Evolutionary conservation across 2,888 invertebrate genomes (phyloP), one percentile per base, ranked within the genome.

Genomic region (Eupithecia dodoneata): DNA sequence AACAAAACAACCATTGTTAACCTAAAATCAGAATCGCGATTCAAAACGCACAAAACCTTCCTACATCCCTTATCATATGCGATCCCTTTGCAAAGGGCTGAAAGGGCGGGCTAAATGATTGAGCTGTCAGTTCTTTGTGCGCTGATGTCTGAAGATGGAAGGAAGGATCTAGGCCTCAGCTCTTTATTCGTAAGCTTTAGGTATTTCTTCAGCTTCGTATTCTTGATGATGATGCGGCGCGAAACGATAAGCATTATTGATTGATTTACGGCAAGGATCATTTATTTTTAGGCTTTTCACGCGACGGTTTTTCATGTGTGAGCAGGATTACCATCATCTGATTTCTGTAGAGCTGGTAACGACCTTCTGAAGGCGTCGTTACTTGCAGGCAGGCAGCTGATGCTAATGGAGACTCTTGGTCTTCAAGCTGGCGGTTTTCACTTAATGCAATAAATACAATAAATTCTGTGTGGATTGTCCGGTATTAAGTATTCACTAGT

Each of bases 1-100:
- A 63, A 63, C 63, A 63, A 63, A 63, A 63, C 63, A 63, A 30
- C 10, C 63, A 63, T 63, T 63, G 63, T 63, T 12, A 63, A 63
- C 18, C 30, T 30, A 4, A 30, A 63, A 63, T 63, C 63, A 30
- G 30, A 63, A 63, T 12, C 63, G 30, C 30, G 63, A 63, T 63
- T 63, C 30, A 63, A 63, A 63, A 63, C 63, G 30, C 30, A 63
- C 63, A 63, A 66, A 66, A 66, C 42, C 66, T 42, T 42, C 9
- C 41, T 15, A 41, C 66, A 42, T 66, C 42, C 66, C 66, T 42
- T 66, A 66, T 66, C 66, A 15, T 42, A 66, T 15, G 66, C 66
- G 42, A 66, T 66, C 66, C 66, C 7, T 66, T 66, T 5, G 15
- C 3, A 10, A 42, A 66, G 66, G 66, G 42, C 15, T 42, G 66